A percentile compares a stretch with the other conserved stretches of the same genome.
Evolutionary conservation across 1,140 invertebrate species (phyloP).

Genomic region (Sitobion miscanthi): DNA sequence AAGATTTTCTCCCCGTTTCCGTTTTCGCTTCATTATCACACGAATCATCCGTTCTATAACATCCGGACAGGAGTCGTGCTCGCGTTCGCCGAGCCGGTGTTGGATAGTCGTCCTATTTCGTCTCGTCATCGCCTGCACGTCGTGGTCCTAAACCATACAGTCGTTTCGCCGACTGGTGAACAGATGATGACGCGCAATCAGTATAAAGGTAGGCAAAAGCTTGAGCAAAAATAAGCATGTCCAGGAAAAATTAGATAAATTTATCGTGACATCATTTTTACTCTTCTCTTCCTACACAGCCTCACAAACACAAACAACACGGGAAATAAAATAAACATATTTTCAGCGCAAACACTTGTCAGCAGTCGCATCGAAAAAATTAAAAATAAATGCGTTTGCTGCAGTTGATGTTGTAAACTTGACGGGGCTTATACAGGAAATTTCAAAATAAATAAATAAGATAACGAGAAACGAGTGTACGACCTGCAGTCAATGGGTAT

Average conservation of each 20-base stretch:
- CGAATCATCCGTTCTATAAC: conserved; percentile 3
- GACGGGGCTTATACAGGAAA: neutral
- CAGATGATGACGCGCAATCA: neutral
- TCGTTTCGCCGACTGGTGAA: neutral
- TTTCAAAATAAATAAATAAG: neutral
- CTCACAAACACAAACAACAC: neutral
- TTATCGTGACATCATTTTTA: neutral
- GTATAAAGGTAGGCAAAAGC: neutral
- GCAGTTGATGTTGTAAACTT: neutral
- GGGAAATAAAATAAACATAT: too few relatives aligned
- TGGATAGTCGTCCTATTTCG: neutral
- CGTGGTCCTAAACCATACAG: neutral
- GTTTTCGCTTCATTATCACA: neutral
- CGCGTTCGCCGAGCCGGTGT: neutral
- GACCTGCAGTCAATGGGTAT: neutral
- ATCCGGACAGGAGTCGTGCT: neutral
- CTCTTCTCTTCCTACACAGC: neutral
- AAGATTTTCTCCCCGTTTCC: neutral
- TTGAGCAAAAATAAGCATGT: neutral
- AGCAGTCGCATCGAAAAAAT: neutral
- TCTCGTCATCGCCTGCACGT: neutral
- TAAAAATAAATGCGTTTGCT: neutral
- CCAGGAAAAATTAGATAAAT: neutral
- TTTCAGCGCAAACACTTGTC: too few relatives aligned
- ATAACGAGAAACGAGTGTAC: neutral